These are phyloP conservation scores for Tympanuchus pallidicinctus DNA, from an alignment of 2,113 vertebrate species.

Conservation along the genomic window DNA sequence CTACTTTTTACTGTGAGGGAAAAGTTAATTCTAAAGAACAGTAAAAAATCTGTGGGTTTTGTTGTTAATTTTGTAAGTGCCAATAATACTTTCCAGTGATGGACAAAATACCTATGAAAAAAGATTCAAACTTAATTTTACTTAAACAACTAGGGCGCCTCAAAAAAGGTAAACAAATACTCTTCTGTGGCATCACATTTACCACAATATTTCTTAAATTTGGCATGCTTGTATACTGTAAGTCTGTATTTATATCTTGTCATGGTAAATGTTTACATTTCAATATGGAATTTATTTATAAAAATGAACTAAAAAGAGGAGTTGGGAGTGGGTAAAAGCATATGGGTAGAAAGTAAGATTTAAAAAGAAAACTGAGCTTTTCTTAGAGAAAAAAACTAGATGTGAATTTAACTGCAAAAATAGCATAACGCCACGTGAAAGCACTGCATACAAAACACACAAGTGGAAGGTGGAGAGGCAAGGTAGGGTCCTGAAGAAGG, in stretches of 20 bases:
- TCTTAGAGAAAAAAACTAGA: not conserved
- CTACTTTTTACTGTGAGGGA: not conserved
- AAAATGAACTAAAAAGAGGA: not conserved
- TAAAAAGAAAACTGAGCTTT: not conserved
- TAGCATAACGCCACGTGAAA: not conserved
- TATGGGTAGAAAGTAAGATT: not conserved
- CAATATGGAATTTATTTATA: not conserved
- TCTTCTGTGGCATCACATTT: slow-evolving; percentile 30
- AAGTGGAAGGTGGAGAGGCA: not conserved
- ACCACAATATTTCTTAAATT: slow-evolving; percentile 45
- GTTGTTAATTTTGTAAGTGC: slow-evolving; percentile 20
- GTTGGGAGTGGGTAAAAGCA: not conserved
- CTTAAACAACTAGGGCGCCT: slow-evolving; percentile 36
- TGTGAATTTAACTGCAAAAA: not conserved
- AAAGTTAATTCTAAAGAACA: not conserved
- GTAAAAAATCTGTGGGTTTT: slow-evolving; percentile 20
- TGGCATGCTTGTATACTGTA: slow-evolving; percentile 3
- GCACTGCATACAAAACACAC: not conserved
- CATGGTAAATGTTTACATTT: slow-evolving; percentile 27
- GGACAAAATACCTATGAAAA: slow-evolving; percentile 16
- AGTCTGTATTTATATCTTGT: not conserved
- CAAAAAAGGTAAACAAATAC: slow-evolving; percentile 49
- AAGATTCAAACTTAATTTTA: slow-evolving; percentile 37
- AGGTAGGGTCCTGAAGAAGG: not conserved
- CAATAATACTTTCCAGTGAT: slow-evolving; percentile 5